Base-by-base conservation (phyloP, 2,797 vertebrate genomes). In the Petrocephalus sullivani region DNA sequence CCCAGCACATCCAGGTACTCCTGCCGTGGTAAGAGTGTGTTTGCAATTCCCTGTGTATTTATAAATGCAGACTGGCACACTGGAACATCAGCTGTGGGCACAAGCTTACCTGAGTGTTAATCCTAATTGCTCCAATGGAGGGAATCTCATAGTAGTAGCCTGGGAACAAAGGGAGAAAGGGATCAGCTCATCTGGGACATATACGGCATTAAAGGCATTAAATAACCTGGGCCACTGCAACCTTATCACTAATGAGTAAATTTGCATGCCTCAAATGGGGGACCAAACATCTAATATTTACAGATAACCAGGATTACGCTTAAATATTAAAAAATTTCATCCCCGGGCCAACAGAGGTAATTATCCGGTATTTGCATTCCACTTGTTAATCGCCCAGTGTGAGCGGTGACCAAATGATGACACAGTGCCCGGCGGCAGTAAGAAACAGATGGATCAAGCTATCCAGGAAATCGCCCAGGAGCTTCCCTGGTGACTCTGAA, bases 71-170 rank as follows among this genome's bases (percentile, higher is more conserved):
- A n/a, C 71, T 78, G 56, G 56, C 71, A 46, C 37, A 46, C 71
- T 78, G 71, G 37, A 46, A 46, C 71, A 16, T 4, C 16, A 2
- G 33, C 71, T 78, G 6, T 78, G 37, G 16, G 71, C 71, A 78
- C 14, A n/a, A 46, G 14, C 84, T 58, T 90, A 97, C 96, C 96
- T 97, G 96, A 49, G 97, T 99, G 93, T 99, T 99, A 92, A 99
- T 96, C 93, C 98, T 96, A 94, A 99, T 99, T 87, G 98, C 98
- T 89, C 98, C 98, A 92, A 99, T 99, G 23, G 98, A 99, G 0
- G 98, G 98, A 90, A 99, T 99, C 96, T 99, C 98, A 93, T 99
- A 99, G 93, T 98, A 99, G 93, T 98, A 99, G 67, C 98, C 98
- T 99, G 90, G 92, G 92, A 33, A 64, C 14, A 57, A 54, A 86